These are phyloP conservation scores for Drosophila auraria DNA, from an alignment of 1,140 invertebrate species.

Conservation along the genomic window DNA sequence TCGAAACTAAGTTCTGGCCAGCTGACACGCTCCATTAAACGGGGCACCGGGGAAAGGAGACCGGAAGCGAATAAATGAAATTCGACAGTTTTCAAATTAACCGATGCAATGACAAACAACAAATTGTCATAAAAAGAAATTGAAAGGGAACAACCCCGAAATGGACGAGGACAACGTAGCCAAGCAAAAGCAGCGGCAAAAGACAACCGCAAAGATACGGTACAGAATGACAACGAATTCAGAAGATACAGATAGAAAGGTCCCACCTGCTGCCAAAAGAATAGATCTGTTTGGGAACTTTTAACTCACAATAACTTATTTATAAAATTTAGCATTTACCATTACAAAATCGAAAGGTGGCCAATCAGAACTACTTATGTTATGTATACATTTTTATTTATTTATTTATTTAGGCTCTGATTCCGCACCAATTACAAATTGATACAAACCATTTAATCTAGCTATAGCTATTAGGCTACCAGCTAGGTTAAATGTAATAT, in stretches of 20 bases:
- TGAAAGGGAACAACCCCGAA: slow-evolving; percentile 4
- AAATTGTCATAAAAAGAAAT: slow-evolving; percentile 69
- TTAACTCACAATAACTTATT: too few species aligned
- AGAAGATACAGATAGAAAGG: slow-evolving; percentile 9
- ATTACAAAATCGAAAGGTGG: too few species aligned
- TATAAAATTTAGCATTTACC: too few species aligned
- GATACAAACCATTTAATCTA: too few species aligned
- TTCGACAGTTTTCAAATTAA: slow-evolving; percentile 79
- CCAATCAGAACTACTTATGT: too few species aligned
- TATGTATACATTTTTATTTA: too few species aligned
- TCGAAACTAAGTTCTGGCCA: slow-evolving; percentile 36
- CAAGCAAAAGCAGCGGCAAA: slow-evolving; percentile 54
- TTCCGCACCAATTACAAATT: too few species aligned
- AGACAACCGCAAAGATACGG: slow-evolving; percentile 50
- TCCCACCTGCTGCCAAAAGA: slow-evolving; percentile 14
- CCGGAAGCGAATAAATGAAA: slow-evolving; percentile 77
- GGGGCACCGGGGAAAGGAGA: slow-evolving; percentile 2
- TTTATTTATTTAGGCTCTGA: too few species aligned
- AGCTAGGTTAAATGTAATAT: too few species aligned
- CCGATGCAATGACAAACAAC: slow-evolving; percentile 67
- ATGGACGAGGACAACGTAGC: slow-evolving; percentile 27
- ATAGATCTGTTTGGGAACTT: slow-evolving; percentile 1
- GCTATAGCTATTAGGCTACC: too few species aligned
- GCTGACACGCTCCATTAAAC: slow-evolving; percentile 60
- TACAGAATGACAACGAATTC: not conserved